Base-by-base conservation (phyloP, 2,113 vertebrate genomes). In the Bujurquina vittata region DNA sequence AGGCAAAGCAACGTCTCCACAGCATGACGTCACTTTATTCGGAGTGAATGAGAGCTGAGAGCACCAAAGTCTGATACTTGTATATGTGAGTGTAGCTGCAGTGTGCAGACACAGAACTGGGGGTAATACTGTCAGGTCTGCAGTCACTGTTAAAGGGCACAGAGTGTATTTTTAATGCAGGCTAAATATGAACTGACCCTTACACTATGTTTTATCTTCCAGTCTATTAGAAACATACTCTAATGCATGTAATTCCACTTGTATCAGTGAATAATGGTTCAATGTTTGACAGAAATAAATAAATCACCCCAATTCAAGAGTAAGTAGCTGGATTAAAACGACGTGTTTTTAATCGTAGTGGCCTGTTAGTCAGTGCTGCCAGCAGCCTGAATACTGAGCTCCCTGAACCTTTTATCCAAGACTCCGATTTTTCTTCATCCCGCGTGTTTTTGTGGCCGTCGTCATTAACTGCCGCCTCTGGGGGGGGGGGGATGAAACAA, bases 391-490 rank as follows among this genome's bases (percentile, higher is more conserved):
- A 9, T 1, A 43, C 26, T 57, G 61, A 85, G 60, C 78, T 79
- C 35, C 84, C 62, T 79, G 26, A 63, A 56, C 57, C 57, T 67
- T 43, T 65, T 75, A 43, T 81, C 55, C 46, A 62, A 88, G 74
- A 63, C 29, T 57, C 37, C 0, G 40, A 33, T 73, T 76, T 57
- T 63, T 59, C 75, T 80, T 80, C 31, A 67, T 75, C 75, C 74
- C 26, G 52, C 46, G 33, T 79, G 54, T 57, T 79, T 84, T 77
- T 15, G 37, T 83, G 76, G 77, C 46, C 54, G 55, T 87, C 87
- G 81, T 92, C 90, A 88, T 77, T 84, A 84, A 83, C 57, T 4
- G 26, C 58, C 58, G 52, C 61, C 85, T 84, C 78, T 2, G 26
- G 26, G 26, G 26, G 26, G 26, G 26, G 26, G 26, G 26, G 26